Evolutionary conservation across 2,113 vertebrate genomes (phyloP).

Genomic region (Gymnobelideus leadbeateri): DNA sequence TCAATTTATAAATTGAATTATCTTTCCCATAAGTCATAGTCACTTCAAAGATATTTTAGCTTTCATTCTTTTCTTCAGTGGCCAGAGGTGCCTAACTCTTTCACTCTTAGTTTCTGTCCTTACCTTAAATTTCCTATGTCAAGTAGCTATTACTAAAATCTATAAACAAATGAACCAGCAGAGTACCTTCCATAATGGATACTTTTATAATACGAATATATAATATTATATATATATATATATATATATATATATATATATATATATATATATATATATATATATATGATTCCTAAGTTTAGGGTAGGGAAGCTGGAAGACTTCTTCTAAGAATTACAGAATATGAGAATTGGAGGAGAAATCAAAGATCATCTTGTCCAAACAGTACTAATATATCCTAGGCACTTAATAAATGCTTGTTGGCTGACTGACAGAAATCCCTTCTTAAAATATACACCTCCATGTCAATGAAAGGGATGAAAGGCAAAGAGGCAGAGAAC

Average conservation of each 20-base stretch:
- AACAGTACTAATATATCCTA: not conserved
- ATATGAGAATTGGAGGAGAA: not conserved
- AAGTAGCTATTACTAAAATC: slow-evolving; percentile 8
- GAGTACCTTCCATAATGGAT: not conserved
- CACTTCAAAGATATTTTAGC: not conserved
- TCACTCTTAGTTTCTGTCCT: not conserved
- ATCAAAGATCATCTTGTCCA: not conserved
- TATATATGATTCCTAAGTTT: not conserved
- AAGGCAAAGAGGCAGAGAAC: not conserved
- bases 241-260: too few species aligned
- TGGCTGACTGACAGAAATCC: not conserved
- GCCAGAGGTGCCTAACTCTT: not conserved
- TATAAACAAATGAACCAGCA: not conserved
- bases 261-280: too few species aligned
- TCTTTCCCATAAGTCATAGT: not conserved
- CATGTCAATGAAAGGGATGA: not conserved
- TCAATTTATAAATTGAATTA: not conserved
- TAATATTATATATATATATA: too few species aligned
- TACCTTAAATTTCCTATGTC: not conserved
- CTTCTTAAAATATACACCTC: not conserved
- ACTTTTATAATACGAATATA: slow-evolving; percentile 39
- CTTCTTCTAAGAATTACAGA: not conserved
- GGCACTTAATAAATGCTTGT: not conserved
- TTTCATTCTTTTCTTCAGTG: slow-evolving; percentile 8
- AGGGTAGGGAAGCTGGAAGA: not conserved